Base-by-base conservation (phyloP, 2,797 vertebrate species). In the Melanotaenia pygmaea region DNA sequence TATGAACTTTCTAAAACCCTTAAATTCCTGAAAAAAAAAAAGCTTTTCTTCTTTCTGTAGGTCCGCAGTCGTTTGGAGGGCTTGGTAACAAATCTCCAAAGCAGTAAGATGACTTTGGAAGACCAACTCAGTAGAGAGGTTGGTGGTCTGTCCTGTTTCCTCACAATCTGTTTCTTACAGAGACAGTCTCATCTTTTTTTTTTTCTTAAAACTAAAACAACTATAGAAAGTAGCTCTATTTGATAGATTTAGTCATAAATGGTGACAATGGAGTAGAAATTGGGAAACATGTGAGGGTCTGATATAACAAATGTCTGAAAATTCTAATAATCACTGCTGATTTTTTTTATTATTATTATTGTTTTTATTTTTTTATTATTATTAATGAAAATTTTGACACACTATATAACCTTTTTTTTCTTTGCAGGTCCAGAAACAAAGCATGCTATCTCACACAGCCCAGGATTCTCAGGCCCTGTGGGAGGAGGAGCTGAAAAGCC, bases 81-180 rank as follows among this genome's bases (percentile, higher is more conserved):
- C 76, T 83, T 97, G 82, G 93, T 97, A 76, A 94, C 91, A 65
- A 92, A 92, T 77, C 92, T 98, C 57, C 96, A 93, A 80, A 94
- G 94, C 88, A 91, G 90, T 79, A 97, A 96, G 82, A 94, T 96
- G 89, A 93, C 87, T 82, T 91, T 95, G 78, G 96, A 96, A 85
- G 95, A 97, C 43, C 94, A 96, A 74, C 92, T 97, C 16, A 96
- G 59, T 80, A 93, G 91, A 80, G 95, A 97, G 96, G 96, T 97
- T 77, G 45, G 91, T 91, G 38, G 34, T 64, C 40, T 35, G 13
- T 83, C 68, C 61, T 75, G 3, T 58, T 63, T 77, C 26, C 22
- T 65, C 2, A 18, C 20, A 26, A 3, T 47, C 1, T 10, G 43
- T 61, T 54, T 70, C 43, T 62, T 47, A 32, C 4, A 30, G 30